Evolutionary conservation across 2,888 invertebrate genomes (phyloP).

Genomic region (Dugesia japonica): DNA sequence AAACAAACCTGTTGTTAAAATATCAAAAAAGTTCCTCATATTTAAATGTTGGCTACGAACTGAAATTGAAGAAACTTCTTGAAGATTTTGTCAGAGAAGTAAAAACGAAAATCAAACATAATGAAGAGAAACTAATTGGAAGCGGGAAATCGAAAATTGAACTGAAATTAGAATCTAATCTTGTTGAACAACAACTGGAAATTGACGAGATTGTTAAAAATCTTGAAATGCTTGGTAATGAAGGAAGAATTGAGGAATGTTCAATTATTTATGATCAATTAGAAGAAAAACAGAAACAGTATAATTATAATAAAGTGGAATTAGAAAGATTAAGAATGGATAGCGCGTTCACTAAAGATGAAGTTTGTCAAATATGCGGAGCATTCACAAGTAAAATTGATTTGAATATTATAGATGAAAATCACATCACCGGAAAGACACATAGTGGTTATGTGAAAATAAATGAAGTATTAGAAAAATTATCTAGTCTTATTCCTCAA

Average conservation of each 20-base stretch:
- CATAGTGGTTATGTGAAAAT: slow-evolving; percentile 15
- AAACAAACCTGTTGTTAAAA: slow-evolving; percentile 74
- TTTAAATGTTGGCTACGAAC: slow-evolving; percentile 74
- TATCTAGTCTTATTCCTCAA: neutral
- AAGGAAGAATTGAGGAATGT: neutral
- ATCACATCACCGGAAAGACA: neutral
- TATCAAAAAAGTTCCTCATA: slow-evolving; percentile 51
- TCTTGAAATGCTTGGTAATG: neutral
- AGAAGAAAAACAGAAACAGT: slow-evolving; percentile 14
- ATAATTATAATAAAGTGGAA: neutral
- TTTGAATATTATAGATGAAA: neutral
- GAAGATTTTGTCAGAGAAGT: neutral
- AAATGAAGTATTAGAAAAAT: neutral
- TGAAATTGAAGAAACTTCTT: slow-evolving; percentile 59
- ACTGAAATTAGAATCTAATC: neutral
- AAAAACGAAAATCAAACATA: neutral
- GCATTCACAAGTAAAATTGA: neutral
- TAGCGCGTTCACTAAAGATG: neutral
- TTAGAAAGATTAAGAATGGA: neutral
- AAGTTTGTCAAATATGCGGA: slow-evolving; percentile 3
- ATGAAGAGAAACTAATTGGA: neutral
- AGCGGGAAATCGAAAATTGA: neutral
- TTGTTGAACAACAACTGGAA: neutral
- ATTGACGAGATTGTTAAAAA: neutral
- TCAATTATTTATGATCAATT: neutral